Evolutionary conservation across 2,888 invertebrate species (phyloP).

Genomic region (Lycophotia porphyrea): DNA sequence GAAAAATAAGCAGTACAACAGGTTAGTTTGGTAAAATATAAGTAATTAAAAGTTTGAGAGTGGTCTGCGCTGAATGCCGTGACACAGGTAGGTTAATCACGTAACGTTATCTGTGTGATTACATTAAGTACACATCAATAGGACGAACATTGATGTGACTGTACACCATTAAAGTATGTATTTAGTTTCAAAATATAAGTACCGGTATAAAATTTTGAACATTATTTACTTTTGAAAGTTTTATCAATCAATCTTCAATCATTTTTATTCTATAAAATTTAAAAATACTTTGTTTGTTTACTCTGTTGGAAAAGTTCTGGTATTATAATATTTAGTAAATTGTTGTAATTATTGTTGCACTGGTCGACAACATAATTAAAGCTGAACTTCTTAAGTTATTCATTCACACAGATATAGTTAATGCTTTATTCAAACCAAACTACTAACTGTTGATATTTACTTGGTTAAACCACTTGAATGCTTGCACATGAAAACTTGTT

Average conservation of each 20-base stretch:
- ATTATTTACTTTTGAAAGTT: not conserved
- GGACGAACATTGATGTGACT: constrained; percentile 26
- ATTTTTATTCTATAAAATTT: not conserved
- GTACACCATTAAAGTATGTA: not conserved
- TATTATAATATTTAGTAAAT: not conserved
- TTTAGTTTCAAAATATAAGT: not conserved
- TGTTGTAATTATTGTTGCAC: not conserved
- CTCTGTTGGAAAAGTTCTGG: not conserved
- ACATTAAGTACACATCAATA: constrained; percentile 53
- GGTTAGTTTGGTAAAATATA: constrained; percentile 48
- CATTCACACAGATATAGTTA: not conserved
- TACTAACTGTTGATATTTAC: not conserved
- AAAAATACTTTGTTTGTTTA: not conserved
- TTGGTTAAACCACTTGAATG: not conserved
- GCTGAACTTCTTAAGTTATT: not conserved
- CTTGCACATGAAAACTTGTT: not conserved
- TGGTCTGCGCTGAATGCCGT: constrained; percentile 46
- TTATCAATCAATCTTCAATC: not conserved
- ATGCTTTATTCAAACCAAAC: not conserved
- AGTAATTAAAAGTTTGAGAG: constrained; percentile 33
- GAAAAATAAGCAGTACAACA: constrained; percentile 32
- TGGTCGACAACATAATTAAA: not conserved
- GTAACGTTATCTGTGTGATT: constrained; percentile 64
- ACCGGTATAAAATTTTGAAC: not conserved
- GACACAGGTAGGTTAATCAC: constrained; percentile 62